Evolutionary conservation across 2,113 vertebrate species (phyloP), one percentile per base, ranked within the genome.

Genomic region (Pseudorasbora parva): DNA sequence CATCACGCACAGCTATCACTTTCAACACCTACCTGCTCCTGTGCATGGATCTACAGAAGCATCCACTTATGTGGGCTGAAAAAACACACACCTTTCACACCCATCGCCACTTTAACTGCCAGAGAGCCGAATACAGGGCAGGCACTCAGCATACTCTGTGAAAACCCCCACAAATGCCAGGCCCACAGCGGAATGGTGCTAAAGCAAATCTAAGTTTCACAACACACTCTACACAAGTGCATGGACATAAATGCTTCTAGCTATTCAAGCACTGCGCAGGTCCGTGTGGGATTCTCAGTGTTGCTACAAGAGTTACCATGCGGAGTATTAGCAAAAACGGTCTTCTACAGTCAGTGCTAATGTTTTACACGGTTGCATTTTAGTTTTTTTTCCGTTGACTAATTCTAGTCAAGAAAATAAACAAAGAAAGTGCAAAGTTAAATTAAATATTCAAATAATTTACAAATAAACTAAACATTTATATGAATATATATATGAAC

Each of bases 51-150:
- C 91, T 92, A 90, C 92, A 92, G 92, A 93, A 93, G 88, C 86
- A 94, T 90, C 93, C 91, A 93, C 93, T 93, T 92, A 90, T 92
- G 93, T 91, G 91, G 88, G 91, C 92, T 91, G 92, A 92, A 92
- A 93, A 93, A 94, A 91, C 91, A 89, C 41, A 66, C 88, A 93
- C 92, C 92, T 94, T 93, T 93, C 92, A 93, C 91, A 93, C 91
- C 86, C 87, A 89, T 91, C 89, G 81, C 33, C 78, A 88, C 91
- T 89, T 91, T 88, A 90, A 89, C 90, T 88, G 90, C 85, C 56
- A 87, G 91, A 91, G 91, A 91, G 91, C 90, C 82, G 85, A 89
- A 87, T 85, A 86, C 85, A 89, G 90, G 86, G 90, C 90, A 92
- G 91, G 90, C 91, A 90, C 89, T 90, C 86, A 90, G 92, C 92